phyloP scores from a whole-genome alignment of 2,797 vertebrate genomes.

The Alauda arvensis region DNA sequence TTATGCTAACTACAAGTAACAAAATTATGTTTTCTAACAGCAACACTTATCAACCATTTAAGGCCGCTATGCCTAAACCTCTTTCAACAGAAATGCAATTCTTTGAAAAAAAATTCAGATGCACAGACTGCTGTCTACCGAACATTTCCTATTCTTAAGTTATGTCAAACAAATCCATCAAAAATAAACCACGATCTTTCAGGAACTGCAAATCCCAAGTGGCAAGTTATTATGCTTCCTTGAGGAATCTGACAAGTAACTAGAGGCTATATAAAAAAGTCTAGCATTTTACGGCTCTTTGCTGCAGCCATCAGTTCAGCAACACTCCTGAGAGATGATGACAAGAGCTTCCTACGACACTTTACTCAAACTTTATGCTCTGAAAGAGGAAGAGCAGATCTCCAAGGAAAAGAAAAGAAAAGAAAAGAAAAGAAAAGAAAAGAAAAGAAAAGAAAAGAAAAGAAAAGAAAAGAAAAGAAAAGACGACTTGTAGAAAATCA shows the following conservation, averaged over 20 bases:
- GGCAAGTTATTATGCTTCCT: fast-evolving
- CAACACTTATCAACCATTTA: background rate
- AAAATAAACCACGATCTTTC: background rate
- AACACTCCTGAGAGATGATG: too few relatives aligned
- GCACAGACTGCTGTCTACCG: fast-evolving
- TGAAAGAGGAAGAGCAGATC: background rate
- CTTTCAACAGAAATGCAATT: fast-evolving
- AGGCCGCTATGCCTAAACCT: background rate
- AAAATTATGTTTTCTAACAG: background rate
- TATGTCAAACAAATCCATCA: background rate
- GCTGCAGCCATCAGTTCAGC: background rate
- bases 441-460: background rate
- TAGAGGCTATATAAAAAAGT: fast-evolving
- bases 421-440: fast-evolving
- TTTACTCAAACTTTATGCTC: background rate
- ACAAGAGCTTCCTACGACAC: background rate
- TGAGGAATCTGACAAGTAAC: background rate
- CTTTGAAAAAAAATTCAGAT: background rate
- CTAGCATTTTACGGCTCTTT: background rate
- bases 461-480: fast-evolving
- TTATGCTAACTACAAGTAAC: background rate
- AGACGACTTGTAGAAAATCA: fast-evolving
- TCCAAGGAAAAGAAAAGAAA: background rate
- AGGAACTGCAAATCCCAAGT: background rate
- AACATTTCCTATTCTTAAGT: background rate